Conservation (phyloP, 2,797 vertebrate genomes). For the Lutra lutra region DNA sequence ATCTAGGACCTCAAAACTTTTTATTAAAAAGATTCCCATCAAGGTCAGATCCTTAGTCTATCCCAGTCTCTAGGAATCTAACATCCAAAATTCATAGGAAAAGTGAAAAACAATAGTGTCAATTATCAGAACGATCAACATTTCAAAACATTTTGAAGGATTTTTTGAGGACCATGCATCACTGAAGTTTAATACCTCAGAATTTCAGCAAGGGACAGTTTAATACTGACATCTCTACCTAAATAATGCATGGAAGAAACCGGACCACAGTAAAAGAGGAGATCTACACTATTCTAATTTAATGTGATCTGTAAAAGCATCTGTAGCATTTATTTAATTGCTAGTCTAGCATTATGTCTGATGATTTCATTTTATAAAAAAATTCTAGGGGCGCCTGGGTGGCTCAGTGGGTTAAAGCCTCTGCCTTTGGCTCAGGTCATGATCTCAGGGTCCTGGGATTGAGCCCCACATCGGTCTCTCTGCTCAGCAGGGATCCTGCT, state of each 20-base stretch:
- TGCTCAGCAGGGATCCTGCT: too few species aligned
- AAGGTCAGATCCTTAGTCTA: constrained; percentile 1
- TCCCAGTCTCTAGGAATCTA: constrained; percentile 2
- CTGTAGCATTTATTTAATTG: not conserved
- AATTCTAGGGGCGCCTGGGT: not conserved
- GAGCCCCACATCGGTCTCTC: too few species aligned
- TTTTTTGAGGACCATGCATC: not conserved
- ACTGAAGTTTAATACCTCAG: not conserved
- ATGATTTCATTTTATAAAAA: constrained; percentile 17
- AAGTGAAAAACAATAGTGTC: not conserved
- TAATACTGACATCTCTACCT: constrained; percentile 15
- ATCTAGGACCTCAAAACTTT: constrained; percentile 37
- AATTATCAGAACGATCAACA: constrained; percentile 26
- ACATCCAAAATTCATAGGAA: constrained; percentile 23
- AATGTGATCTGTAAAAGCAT: not conserved
- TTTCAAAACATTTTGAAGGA: constrained; percentile 18
- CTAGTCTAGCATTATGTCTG: not conserved
- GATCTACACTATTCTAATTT: not conserved
- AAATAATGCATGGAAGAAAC: not conserved
- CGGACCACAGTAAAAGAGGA: constrained; percentile 9
- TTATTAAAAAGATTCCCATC: not conserved
- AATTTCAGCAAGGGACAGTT: constrained; percentile 42
- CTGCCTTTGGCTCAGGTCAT: too few species aligned
- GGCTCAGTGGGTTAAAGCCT: too few species aligned
- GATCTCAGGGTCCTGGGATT: too few species aligned